Percentiles rank a stretch among this genome's conserved stretches.
Conservation (phyloP, 2,113 vertebrate genomes). For the Desmodus rotundus region DNA sequence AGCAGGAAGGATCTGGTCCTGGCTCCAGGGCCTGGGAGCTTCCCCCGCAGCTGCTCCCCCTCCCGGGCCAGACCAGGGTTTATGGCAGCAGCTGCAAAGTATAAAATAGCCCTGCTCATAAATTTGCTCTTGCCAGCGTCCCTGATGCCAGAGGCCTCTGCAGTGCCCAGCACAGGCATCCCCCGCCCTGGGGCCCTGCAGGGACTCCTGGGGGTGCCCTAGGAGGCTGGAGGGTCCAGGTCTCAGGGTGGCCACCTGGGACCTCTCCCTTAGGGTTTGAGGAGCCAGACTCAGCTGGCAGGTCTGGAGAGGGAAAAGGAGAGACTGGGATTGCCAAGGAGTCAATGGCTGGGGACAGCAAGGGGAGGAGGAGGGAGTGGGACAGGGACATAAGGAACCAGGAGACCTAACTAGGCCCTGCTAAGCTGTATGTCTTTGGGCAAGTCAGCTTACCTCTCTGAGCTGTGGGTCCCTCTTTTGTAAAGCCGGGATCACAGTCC, state of each 20-base stretch:
- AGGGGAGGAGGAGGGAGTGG: background rate
- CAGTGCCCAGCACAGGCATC: background rate
- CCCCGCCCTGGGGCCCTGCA: background rate
- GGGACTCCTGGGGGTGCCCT: background rate
- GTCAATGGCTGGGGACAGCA: accelerated
- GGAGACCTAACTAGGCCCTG: background rate
- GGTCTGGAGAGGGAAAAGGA: background rate
- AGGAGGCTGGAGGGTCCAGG: background rate
- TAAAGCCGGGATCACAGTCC: background rate
- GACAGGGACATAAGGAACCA: background rate
- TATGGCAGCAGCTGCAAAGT: conserved; percentile 58
- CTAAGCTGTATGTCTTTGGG: background rate
- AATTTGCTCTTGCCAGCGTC: background rate
- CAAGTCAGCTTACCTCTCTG: background rate
- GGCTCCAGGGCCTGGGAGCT: background rate
- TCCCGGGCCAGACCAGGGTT: background rate
- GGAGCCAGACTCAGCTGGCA: background rate
- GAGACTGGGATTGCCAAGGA: background rate
- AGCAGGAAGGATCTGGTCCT: conserved; percentile 28
- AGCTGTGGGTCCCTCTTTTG: background rate
- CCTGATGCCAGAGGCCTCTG: background rate
- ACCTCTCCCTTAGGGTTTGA: background rate
- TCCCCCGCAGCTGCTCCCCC: conserved; percentile 38
- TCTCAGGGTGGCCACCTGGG: background rate
- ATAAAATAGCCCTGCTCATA: conserved; percentile 43